Conservation (phyloP, 1,140 invertebrate genomes). For the Aphelinus certus region DNA sequence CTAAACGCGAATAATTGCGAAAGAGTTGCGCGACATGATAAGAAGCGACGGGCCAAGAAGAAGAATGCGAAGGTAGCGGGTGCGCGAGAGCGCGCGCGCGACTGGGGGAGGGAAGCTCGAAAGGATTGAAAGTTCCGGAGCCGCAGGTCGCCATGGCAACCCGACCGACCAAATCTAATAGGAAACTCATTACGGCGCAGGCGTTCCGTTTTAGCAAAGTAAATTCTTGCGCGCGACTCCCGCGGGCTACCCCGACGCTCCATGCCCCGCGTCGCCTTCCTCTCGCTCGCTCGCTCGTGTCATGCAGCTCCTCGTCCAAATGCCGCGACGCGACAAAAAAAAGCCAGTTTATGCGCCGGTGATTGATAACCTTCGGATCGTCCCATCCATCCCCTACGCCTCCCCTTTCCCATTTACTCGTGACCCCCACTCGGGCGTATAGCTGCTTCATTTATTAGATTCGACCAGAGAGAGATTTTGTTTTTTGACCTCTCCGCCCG, state of each 20-base stretch:
- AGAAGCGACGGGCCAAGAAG: constrained; percentile 11
- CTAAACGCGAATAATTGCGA: not conserved
- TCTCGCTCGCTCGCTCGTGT: not conserved
- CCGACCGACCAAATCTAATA: constrained; percentile 60
- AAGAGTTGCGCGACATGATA: not conserved
- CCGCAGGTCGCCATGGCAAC: constrained; percentile 54
- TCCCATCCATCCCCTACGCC: not conserved
- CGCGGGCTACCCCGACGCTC: not conserved
- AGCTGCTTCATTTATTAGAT: constrained; percentile 12
- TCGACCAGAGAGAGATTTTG: not conserved
- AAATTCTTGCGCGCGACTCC: constrained; percentile 53
- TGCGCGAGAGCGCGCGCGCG: constrained; percentile 4
- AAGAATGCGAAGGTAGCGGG: constrained; percentile 23
- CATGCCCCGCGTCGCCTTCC: constrained; percentile 33
- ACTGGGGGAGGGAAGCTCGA: constrained; percentile 33
- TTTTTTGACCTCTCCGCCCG: too few relatives aligned
- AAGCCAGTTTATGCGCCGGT: constrained; percentile 13
- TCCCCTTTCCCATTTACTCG: not conserved
- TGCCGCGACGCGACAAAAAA: constrained; percentile 13
- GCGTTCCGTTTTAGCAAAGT: constrained; percentile 58
- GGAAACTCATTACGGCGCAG: constrained; percentile 61
- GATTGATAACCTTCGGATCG: constrained; percentile 21
- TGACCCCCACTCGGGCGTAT: not conserved
- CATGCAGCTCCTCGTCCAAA: constrained; percentile 18
- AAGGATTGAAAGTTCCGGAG: constrained; percentile 52